phyloP scores from a whole-genome alignment of 2,113 vertebrate genomes.

The Dascyllus trimaculatus region DNA sequence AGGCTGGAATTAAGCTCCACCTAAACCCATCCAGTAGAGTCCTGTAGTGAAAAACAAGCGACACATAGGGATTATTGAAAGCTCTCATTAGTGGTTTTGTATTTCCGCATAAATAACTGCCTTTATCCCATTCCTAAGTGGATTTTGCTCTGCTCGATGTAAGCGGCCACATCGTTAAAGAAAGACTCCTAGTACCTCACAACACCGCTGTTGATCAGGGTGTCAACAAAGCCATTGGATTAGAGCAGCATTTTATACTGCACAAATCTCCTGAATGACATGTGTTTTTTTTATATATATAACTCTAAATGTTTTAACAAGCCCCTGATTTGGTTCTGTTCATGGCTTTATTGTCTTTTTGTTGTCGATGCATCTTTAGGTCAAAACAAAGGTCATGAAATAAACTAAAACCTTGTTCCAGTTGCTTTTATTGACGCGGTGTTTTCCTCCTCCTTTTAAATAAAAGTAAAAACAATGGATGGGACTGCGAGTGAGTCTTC shows the following conservation, averaged over 20 bases:
- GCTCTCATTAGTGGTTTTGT: too few species aligned
- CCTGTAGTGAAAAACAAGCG: too few species aligned
- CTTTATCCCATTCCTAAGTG: background rate
- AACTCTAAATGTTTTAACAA: background rate
- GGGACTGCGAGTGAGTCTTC: background rate
- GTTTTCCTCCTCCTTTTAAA: background rate
- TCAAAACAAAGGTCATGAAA: background rate
- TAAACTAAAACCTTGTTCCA: constrained; percentile 4
- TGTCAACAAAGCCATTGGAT: constrained; percentile 3
- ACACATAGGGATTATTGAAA: too few species aligned
- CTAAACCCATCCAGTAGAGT: too few species aligned
- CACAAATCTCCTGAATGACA: background rate
- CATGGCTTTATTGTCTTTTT: background rate
- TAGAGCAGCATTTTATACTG: background rate
- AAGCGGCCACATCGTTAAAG: background rate
- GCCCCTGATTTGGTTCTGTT: background rate
- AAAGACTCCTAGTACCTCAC: background rate
- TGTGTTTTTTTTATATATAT: too few species aligned
- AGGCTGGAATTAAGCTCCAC: too few species aligned
- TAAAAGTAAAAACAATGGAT: background rate
- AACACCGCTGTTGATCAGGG: constrained; percentile 42
- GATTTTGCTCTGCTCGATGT: too few species aligned
- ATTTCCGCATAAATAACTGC: too few species aligned
- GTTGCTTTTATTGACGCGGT: background rate
- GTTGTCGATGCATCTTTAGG: too few species aligned